These are phyloP conservation scores for Limosa lapponica DNA, from an alignment of 2,797 vertebrate species.

Conservation along the genomic window DNA sequence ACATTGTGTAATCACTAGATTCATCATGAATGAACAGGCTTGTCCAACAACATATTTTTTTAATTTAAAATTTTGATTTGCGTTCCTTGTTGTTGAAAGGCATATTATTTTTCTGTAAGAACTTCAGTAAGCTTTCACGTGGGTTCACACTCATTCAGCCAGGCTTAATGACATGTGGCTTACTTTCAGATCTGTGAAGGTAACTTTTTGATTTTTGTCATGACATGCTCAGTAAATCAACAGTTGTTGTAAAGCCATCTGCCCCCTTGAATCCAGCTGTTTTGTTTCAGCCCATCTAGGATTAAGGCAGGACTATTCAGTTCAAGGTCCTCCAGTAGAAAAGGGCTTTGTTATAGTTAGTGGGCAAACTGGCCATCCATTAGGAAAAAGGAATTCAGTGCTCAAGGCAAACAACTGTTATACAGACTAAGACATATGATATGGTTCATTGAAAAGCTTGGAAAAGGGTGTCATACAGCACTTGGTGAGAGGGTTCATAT, in stretches of 20 bases:
- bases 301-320: neutral
- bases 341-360: neutral
- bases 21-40: neutral
- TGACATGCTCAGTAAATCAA: constrained; percentile 39
- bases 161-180: constrained; percentile 24
- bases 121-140: constrained; percentile 27
- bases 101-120: neutral
- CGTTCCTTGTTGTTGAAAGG: neutral
- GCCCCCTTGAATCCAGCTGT: neutral
- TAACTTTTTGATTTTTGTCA: constrained; percentile 50
- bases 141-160: neutral
- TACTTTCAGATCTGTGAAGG: constrained; percentile 33
- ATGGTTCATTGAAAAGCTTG: neutral
- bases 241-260: neutral
- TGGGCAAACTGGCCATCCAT: neutral
- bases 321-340: neutral
- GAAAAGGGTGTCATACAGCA: neutral
- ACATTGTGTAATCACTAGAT: neutral
- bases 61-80: neutral
- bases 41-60: neutral
- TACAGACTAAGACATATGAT: neutral
- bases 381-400: neutral
- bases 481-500: neutral
- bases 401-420: neutral
- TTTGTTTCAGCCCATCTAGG: neutral